Evolutionary conservation across 2,113 vertebrate species (phyloP).

Genomic region (Ia io): DNA sequence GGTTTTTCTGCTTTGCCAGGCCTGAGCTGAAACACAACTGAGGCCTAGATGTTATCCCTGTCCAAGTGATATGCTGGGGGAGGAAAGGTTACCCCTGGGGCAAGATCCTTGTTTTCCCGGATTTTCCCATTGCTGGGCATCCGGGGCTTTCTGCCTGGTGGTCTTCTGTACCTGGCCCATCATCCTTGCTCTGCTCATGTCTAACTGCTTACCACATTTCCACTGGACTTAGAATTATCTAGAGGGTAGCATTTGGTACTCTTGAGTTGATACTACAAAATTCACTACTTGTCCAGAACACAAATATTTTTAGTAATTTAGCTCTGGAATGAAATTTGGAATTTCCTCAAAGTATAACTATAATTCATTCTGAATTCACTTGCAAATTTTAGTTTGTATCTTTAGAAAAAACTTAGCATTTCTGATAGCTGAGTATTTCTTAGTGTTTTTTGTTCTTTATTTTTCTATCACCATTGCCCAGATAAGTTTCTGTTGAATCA

Average conservation of each 20-base stretch:
- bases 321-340: not conserved
- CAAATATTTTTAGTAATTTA: slow-evolving; percentile 15
- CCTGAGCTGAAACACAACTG: not conserved
- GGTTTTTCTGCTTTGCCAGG: not conserved
- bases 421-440: not conserved
- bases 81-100: not conserved
- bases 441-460: not conserved
- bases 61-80: too few species aligned
- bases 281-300: not conserved
- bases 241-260: not conserved
- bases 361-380: not conserved
- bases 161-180: not conserved
- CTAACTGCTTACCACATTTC: not conserved
- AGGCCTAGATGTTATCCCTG: not conserved
- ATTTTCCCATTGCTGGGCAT: not conserved
- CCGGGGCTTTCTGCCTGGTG: not conserved
- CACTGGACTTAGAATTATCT: not conserved
- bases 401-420: not conserved
- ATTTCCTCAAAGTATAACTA: not conserved
- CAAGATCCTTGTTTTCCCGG: not conserved
- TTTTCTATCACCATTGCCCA: not conserved
- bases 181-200: not conserved
- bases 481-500: not conserved
- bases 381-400: not conserved
- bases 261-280: not conserved